Conservation (phyloP, 2,797 vertebrate genomes). For the Notoglanidium macrostoma region DNA sequence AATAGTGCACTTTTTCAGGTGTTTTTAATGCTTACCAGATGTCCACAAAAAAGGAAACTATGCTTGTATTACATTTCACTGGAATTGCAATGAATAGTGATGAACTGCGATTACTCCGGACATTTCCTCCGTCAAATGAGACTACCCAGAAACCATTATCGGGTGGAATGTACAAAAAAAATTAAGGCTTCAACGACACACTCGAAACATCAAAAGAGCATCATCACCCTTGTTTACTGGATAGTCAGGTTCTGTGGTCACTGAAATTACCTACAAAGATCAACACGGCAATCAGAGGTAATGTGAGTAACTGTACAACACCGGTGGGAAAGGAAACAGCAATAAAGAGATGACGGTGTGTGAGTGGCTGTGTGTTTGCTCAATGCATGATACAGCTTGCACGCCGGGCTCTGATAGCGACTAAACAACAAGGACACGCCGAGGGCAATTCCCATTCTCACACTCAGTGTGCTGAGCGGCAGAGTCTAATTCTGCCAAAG, state of each 20-base stretch:
- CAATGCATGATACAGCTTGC: not conserved
- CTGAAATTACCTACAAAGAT: not conserved
- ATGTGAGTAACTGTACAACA: not conserved
- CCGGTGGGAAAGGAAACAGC: not conserved
- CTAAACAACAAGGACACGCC: not conserved
- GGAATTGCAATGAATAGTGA: not conserved
- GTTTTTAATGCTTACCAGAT: constrained; percentile 68
- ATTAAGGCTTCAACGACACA: not conserved
- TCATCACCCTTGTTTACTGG: not conserved
- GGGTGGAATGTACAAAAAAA: not conserved
- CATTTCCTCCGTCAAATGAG: not conserved
- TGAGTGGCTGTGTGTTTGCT: not conserved
- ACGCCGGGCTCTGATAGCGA: not conserved
- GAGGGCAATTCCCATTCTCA: not conserved
- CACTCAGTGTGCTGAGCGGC: not conserved
- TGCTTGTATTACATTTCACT: not conserved
- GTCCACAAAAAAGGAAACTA: constrained; percentile 6
- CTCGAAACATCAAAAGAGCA: not conserved
- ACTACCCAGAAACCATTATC: not conserved
- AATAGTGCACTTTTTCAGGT: constrained; percentile 61
- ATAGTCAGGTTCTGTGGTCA: not conserved
- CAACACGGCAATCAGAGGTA: not conserved
- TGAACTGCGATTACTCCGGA: not conserved
- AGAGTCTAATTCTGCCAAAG: not conserved
- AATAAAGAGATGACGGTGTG: not conserved